phyloP scores from a whole-genome alignment of 2,888 invertebrate genomes.

The Aleiodes leptofemur region DNA sequence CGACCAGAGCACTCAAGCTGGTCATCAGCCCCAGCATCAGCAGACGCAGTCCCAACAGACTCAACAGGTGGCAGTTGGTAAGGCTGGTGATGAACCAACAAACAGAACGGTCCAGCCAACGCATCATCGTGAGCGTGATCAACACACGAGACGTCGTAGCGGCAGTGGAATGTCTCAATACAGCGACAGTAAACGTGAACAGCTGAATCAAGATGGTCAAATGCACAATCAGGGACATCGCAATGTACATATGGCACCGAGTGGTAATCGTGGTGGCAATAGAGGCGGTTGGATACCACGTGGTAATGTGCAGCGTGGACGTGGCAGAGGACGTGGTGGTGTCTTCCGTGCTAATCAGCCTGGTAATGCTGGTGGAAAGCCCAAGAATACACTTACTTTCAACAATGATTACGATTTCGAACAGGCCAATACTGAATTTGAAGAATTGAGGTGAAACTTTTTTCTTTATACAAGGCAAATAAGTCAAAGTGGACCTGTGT shows the following conservation, averaged over 20 bases:
- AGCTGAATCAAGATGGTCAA: conserved; percentile 61
- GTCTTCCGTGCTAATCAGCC: conserved; percentile 72
- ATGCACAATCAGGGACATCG: conserved; percentile 51
- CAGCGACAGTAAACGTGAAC: conserved; percentile 63
- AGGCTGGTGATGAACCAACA: conserved; percentile 66
- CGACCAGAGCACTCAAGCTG: conserved; percentile 89
- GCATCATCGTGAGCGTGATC: conserved; percentile 70
- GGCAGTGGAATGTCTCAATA: conserved; percentile 70
- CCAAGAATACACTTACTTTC: conserved; percentile 90
- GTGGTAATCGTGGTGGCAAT: conserved; percentile 70
- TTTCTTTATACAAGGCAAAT: neutral
- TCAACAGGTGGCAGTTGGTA: conserved; percentile 66
- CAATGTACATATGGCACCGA: conserved; percentile 36
- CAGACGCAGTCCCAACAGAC: conserved; percentile 70
- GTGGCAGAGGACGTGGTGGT: conserved; percentile 72
- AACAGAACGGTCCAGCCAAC: conserved; percentile 66
- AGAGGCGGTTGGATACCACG: conserved; percentile 72
- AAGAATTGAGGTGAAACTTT: conserved; percentile 82
- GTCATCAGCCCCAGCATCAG: conserved; percentile 73
- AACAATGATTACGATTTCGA: conserved; percentile 99
- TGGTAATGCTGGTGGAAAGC: conserved; percentile 70
- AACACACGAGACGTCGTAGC: conserved; percentile 59
- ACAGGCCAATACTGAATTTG: conserved; percentile 97
- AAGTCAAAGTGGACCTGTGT: too few relatives aligned
- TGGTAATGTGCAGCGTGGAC: conserved; percentile 69